Percentiles rank a stretch among this genome's conserved stretches.
phyloP scores from a whole-genome alignment of 2,888 invertebrate species.

The Agrotis ipsilon region DNA sequence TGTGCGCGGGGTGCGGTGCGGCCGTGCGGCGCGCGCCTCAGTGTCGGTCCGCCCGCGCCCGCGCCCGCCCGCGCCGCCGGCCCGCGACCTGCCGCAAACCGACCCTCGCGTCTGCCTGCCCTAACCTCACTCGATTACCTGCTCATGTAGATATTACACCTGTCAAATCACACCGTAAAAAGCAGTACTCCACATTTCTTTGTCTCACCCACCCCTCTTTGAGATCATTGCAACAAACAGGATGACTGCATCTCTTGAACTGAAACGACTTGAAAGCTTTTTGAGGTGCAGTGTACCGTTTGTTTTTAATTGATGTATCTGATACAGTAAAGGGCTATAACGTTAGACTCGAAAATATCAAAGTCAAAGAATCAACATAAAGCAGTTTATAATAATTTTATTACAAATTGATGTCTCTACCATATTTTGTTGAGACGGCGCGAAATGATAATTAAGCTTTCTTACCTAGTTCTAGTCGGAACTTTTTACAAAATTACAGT shows the following conservation, averaged over 20 bases:
- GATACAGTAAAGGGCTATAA: constrained; percentile 9
- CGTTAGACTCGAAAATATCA: constrained; percentile 2
- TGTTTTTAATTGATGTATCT: constrained; percentile 51
- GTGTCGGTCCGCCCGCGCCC: constrained; percentile 89
- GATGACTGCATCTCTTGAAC: constrained; percentile 57
- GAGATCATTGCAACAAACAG: constrained; percentile 50
- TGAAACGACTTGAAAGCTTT: constrained; percentile 58
- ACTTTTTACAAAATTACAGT: constrained; percentile 5
- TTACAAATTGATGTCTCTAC: background rate
- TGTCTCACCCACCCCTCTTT: constrained; percentile 34
- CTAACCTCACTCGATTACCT: constrained; percentile 85
- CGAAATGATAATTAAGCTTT: constrained; percentile 18
- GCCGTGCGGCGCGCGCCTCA: constrained; percentile 87
- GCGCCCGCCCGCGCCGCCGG: constrained; percentile 86
- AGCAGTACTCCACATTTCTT: constrained; percentile 54
- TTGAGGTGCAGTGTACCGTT: constrained; percentile 54
- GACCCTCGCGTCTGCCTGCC: constrained; percentile 76
- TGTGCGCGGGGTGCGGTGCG: constrained; percentile 73
- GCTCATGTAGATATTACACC: constrained; percentile 75
- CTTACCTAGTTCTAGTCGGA: background rate
- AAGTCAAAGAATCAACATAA: constrained; percentile 7
- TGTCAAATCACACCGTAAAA: constrained; percentile 73
- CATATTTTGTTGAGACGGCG: constrained; percentile 36
- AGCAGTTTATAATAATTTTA: constrained; percentile 5
- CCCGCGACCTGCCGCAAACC: constrained; percentile 85